These are phyloP conservation scores for Spongia lamella DNA, from an alignment of 37 sponge, comb jelly and placozoan species.

Conservation along the genomic window DNA sequence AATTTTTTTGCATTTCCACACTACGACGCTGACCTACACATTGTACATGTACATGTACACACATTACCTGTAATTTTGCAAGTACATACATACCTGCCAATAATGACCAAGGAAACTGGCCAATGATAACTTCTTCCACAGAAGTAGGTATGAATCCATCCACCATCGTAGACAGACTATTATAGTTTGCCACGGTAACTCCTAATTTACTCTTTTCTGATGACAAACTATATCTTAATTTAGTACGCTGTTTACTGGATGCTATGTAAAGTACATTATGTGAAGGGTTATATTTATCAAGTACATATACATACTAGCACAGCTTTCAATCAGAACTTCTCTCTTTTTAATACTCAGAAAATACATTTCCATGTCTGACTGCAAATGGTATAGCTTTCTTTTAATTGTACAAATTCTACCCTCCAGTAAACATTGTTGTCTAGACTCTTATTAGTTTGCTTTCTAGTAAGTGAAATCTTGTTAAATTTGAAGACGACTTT, in stretches of 20 bases:
- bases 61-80: no score
- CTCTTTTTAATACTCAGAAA: not conserved
- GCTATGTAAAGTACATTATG: not conserved
- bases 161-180: not conserved
- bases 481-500: no score
- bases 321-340: not conserved
- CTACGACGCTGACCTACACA: no score
- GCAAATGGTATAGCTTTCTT: not conserved
- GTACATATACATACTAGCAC: conserved; percentile 1
- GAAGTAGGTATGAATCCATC: not conserved
- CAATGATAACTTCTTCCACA: not conserved
- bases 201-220: not conserved
- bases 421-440: no score
- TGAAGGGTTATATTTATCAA: not conserved
- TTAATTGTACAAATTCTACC: no score
- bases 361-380: not conserved
- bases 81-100: not conserved
- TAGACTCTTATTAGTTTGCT: no score
- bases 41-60: no score
- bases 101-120: not conserved
- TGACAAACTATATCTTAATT: not conserved
- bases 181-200: not conserved
- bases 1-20: no score
- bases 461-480: no score
- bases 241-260: conserved; percentile 9